phyloP scores from a whole-genome alignment of 2,888 invertebrate species.

The Dromius quadrimaculatus region DNA sequence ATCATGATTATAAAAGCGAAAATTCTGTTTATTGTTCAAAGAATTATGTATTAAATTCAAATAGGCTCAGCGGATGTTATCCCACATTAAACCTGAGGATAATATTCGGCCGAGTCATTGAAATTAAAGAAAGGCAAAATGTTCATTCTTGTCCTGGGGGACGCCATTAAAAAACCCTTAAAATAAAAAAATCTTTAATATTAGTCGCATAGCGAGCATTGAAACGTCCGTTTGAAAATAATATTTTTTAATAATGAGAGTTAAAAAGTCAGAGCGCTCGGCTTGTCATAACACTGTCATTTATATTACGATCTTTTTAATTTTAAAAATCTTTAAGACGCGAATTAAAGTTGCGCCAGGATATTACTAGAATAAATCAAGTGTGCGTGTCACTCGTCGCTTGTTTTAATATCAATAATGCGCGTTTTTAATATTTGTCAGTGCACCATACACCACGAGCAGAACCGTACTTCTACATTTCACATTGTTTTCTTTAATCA shows the following conservation, averaged over 20 bases:
- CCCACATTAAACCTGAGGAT: constrained; percentile 12
- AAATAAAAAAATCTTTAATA: constrained; percentile 48
- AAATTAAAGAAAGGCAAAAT: constrained; percentile 44
- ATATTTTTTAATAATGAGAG: constrained; percentile 64
- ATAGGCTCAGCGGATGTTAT: neutral
- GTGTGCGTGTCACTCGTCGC: constrained; percentile 61
- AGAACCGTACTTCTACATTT: constrained; percentile 1
- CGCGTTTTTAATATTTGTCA: constrained; percentile 47
- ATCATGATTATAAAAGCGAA: too few species aligned
- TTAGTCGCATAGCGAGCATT: constrained; percentile 56
- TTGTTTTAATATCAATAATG: constrained; percentile 64
- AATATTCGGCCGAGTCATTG: constrained; percentile 28
- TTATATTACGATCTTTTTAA: constrained; percentile 65
- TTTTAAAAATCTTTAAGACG: constrained; percentile 64
- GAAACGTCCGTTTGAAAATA: constrained; percentile 63
- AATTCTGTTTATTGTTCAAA: too few species aligned
- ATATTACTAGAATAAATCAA: constrained; percentile 65
- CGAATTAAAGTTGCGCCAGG: constrained; percentile 64
- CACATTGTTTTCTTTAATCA: constrained; percentile 17
- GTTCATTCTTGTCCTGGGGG: constrained; percentile 16
- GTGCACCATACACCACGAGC: constrained; percentile 13
- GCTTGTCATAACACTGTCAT: constrained; percentile 64
- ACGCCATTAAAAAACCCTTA: constrained; percentile 33
- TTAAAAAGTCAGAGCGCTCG: constrained; percentile 59
- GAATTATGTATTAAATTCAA: constrained; percentile 3